Evolutionary conservation across 2,888 invertebrate genomes (phyloP), one percentile per base, ranked within the genome.

Genomic region (Pseudococcus jackbeardsleyi): DNA sequence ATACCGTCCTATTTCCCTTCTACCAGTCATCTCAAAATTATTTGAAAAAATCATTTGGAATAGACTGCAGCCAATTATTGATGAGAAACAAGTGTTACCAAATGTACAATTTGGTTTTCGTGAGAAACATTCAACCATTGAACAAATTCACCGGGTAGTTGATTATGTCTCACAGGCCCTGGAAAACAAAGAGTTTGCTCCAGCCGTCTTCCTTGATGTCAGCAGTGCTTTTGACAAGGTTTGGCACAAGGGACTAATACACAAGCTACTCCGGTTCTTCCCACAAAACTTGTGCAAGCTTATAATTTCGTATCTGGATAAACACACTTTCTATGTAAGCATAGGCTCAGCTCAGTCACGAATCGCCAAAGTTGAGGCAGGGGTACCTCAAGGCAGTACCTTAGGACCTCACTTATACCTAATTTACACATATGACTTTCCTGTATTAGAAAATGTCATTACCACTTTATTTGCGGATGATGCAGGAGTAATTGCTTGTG

Each of bases 1-100:
- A 26, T 85, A 85, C 54, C n/a, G 85, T 9, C 85, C 85, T 22
- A 85, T 85, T 19, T 85, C 85, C 5, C 46, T 85, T 12, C 22
- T 85, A 19, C 11, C 85, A 11, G 22, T 85, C 15, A 46, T 48
- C 17, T 85, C 85, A n/a, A 33, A 85, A 48, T 26, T 85, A 50
- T 54, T 85, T 85, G 85, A 85, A 48, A 85, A 85, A 50, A 26
- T 50, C 22, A 85, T 85, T 12, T 15, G 7, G n/a, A 7, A 39
- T 17, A 19, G 84, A 46, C 5, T 84, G 26, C 26, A 33, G 26
- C 3, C 3, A n/a, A n/a, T 33, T 33, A 33, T 33, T 33, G 3
- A 33, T n/a, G 26, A 3, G 26, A 33, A 33, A 33, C 26, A 33
- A 2, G 1, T 33, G 3, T 33, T 33, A 33, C 26, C 1, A 33